These are phyloP conservation scores for Rhyzopertha dominica DNA, from an alignment of 1,140 invertebrate genomes.

Conservation along the genomic window DNA sequence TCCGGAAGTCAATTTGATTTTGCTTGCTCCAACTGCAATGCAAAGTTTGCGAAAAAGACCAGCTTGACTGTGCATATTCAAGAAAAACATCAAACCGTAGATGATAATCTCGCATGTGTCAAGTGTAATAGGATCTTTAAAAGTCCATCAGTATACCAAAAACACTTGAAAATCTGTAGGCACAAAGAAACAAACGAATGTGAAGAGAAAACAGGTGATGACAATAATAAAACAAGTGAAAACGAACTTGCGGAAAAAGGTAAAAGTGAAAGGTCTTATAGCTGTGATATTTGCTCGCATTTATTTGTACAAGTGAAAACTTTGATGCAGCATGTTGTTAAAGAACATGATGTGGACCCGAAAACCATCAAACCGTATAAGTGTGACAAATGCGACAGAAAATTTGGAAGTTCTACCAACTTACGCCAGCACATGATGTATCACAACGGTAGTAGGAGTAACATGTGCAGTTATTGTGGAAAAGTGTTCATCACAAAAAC, in stretches of 20 bases:
- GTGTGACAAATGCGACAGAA: conserved; percentile 24
- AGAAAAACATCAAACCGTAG: too few relatives aligned
- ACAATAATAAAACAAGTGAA: too few relatives aligned
- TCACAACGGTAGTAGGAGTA: conserved; percentile 26
- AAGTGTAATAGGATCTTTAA: too few relatives aligned
- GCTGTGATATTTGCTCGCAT: conserved; percentile 27
- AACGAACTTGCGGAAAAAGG: too few relatives aligned
- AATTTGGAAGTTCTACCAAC: conserved; percentile 24
- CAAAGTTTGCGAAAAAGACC: conserved; percentile 10
- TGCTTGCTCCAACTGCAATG: conserved; percentile 15
- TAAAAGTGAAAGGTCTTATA: not conserved
- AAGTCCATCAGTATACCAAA: too few relatives aligned
- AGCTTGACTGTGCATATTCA: conserved; percentile 11
- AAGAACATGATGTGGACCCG: conserved; percentile 21
- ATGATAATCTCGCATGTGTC: too few relatives aligned
- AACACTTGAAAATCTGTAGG: too few relatives aligned
- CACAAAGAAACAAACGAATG: too few relatives aligned
- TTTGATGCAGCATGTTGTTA: conserved; percentile 24
- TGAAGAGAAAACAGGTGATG: too few relatives aligned
- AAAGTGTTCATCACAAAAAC: conserved; percentile 54
- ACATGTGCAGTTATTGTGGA: conserved; percentile 52
- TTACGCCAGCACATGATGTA: conserved; percentile 32
- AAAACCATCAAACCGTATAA: conserved; percentile 29
- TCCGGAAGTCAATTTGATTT: not conserved
- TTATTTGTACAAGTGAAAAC: conserved; percentile 19